A percentile compares a stretch with the other conserved stretches of the same genome.
Conservation (phyloP, 2,113 vertebrate genomes). For the Xiphophorus maculatus region DNA sequence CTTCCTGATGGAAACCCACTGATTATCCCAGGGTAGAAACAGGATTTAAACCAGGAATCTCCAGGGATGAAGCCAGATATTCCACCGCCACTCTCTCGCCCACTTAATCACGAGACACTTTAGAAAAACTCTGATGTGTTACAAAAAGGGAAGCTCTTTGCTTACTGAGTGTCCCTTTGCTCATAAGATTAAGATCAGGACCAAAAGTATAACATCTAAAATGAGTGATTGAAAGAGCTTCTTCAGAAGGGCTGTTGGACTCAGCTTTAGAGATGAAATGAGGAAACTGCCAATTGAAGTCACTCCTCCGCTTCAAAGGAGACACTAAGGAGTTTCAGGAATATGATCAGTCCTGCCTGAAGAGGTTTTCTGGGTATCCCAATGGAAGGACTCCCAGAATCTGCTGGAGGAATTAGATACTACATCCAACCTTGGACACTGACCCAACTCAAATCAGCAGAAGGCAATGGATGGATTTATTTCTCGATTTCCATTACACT, state of each 20-base stretch:
- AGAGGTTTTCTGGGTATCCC: background rate
- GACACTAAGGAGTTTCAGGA: background rate
- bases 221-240: no score
- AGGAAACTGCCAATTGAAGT: background rate
- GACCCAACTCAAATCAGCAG: background rate
- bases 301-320: background rate
- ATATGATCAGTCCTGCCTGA: background rate
- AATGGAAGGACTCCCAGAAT: background rate
- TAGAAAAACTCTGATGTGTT: no score
- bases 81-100: no score
- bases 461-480: background rate
- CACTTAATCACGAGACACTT: no score
- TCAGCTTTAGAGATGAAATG: background rate
- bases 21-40: no score
- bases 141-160: no score
- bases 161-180: no score
- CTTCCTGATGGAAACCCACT: no score
- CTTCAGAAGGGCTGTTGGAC: background rate
- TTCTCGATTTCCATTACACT: background rate
- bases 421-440: background rate
- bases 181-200: no score
- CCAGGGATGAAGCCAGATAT: no score
- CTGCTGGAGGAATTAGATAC: background rate
- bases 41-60: no score
- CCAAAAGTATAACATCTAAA: no score